phyloP scores from a whole-genome alignment of 2,797 vertebrate genomes.

The Sebastes minor region DNA sequence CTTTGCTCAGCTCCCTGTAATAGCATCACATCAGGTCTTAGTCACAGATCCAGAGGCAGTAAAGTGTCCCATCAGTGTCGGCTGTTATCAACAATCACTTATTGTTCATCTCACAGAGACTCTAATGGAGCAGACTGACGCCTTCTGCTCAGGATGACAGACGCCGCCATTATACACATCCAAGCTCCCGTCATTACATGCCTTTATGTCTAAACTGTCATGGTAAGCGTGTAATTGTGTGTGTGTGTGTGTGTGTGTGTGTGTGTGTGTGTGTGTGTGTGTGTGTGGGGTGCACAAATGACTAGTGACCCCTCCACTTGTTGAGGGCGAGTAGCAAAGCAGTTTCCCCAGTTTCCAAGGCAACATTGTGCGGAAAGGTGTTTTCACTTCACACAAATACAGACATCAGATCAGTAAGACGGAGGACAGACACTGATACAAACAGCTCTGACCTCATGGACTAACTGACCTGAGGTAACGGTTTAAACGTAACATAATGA shows the following conservation, averaged over 20 bases:
- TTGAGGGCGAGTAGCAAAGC: slow-evolving; percentile 8
- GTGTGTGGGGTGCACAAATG: neutral
- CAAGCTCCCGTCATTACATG: neutral
- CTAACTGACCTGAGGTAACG: neutral
- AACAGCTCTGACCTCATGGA: neutral
- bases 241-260: neutral
- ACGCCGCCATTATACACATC: neutral
- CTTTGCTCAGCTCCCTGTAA: neutral
- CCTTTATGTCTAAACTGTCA: neutral
- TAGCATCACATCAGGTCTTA: neutral
- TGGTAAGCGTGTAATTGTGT: neutral
- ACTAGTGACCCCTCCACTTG: slow-evolving; percentile 37
- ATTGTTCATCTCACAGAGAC: neutral
- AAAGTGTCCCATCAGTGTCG: slow-evolving; percentile 1
- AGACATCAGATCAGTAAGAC: neutral
- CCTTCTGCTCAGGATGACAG: neutral
- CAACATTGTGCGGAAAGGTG: slow-evolving; percentile 41
- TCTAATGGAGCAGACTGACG: neutral
- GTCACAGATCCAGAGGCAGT: neutral
- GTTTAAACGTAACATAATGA: neutral
- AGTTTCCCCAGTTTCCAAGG: slow-evolving; percentile 53
- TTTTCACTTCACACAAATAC: neutral
- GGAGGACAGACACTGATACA: neutral
- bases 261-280: neutral
- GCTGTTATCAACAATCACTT: slow-evolving; percentile 6